Base-by-base conservation (phyloP, 2,113 vertebrate species). In the Collichthys lucidus region DNA sequence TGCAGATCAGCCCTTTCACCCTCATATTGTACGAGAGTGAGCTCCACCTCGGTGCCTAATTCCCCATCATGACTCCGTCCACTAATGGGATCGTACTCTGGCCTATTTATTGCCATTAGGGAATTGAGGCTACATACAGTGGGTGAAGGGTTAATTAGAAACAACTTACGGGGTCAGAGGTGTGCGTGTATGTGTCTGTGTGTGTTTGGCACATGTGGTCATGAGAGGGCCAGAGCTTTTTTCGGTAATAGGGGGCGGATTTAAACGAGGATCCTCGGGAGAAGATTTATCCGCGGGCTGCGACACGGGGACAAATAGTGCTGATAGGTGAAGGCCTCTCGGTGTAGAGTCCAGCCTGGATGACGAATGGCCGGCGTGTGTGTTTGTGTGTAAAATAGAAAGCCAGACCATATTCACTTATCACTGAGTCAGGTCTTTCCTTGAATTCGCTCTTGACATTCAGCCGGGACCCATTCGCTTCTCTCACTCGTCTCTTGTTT, bases 121-220 rank as follows among this genome's bases (percentile, higher is more conserved):
- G 88, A 95, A 94, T 90, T 93, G 91, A 85, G 81, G 87, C 90
- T 93, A 94, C 86, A 76, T 93, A 90, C 92, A 93, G 94, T 88
- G 91, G 96, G 96, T 97, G 96, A 97, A 92, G 95, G 97, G 97
- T 97, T 97, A 97, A 97, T 98, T 96, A 96, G 96, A 96, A 97
- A 96, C 96, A 96, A 96, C 72, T 94, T 96, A 95, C 96, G 87
- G 95, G 97, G 96, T 96, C 94, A 91, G 91, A 85, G 87, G 91
- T 87, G 82, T 71, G 68, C 73, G 26, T 71, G 44, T 79, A 22
- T 88, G 26, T 76, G 8, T 71, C 69, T 53, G 49, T 61, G 64
- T 61, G 85, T 72, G 78, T 78, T 3, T 74, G 70, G 79, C 84
- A 76, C 75, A 78, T 90, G 94, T 96, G 96, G 97, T 97, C 95